Evolutionary conservation across 2,797 vertebrate genomes (phyloP), one percentile per base, ranked within the genome.

Genomic region (Cichlasoma orientale): DNA sequence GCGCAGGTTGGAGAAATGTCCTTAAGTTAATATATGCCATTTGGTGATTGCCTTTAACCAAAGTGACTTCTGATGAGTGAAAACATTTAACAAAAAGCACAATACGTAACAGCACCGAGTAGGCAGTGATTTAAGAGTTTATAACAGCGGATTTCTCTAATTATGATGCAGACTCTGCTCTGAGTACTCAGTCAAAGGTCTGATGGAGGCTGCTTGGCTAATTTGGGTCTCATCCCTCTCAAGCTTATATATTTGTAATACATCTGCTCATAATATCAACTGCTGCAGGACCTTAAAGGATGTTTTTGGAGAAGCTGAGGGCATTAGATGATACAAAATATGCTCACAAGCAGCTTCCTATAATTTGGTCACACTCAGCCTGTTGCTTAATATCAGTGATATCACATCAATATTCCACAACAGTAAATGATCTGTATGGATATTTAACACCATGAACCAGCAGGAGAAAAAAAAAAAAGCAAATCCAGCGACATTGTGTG

Each of bases 11-110:
- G 70, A 89, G 72, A 86, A 87, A 89, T 82, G 82, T 80, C 79
- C 86, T 80, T 56, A 21, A 29, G 82, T 59, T 92, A 90, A 92
- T 88, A 57, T 82, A 90, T 87, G 78, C 79, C 79, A 85, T 92
- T 92, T 89, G 73, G 82, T 56, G 73, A 89, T 88, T 89, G 74
- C 74, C 73, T 90, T 88, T 86, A 89, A 78, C 82, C 79, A 88
- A 81, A 88, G 86, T 82, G 86, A 86, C 82, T 87, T 38, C 53
- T 56, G 54, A 21, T 79, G 82, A 90, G 77, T 76, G 78, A 85
- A 84, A 73, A 84, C 83, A 79, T 87, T 88, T 68, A 31, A 52
- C 44, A 52, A 68, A 68, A 44, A 52, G 63, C 44, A n/a, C 44
- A 68, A 56, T 33, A 71, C 47, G 73, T 5, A n/a, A 72, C 53